Evolutionary conservation across 1,140 invertebrate genomes (phyloP).

Genomic region (Pseudachorutes palmiensis): DNA sequence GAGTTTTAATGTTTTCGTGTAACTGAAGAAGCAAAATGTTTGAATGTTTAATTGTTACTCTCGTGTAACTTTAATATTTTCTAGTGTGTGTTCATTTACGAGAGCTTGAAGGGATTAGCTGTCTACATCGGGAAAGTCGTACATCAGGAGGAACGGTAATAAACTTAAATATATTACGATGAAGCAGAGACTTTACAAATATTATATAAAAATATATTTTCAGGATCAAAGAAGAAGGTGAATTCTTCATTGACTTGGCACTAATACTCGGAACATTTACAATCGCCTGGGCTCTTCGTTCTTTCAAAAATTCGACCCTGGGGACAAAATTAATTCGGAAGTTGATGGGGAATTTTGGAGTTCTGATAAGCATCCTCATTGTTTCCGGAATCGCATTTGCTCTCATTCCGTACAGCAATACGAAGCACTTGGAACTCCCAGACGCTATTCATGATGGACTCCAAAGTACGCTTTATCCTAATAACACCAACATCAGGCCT

Average conservation of each 20-base stretch:
- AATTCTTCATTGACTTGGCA: background rate
- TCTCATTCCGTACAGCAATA: background rate
- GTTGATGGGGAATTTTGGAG: constrained; percentile 92
- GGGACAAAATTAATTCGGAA: constrained; percentile 59
- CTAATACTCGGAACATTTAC: background rate
- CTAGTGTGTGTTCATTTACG: background rate
- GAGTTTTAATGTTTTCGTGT: constrained; percentile 57
- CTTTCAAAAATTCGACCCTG: background rate
- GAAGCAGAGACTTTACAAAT: no score
- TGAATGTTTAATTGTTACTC: constrained; percentile 24
- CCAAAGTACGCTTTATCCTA: background rate
- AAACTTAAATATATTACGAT: no score
- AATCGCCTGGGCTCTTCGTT: background rate
- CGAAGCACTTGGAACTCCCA: background rate
- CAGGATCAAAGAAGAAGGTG: background rate
- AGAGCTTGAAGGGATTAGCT: background rate
- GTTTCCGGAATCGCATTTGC: background rate
- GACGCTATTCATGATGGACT: background rate
- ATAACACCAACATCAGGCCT: background rate
- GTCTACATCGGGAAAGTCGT: background rate
- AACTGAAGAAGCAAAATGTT: background rate
- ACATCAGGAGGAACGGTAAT: background rate
- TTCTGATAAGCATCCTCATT: constrained; percentile 79
- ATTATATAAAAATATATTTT: no score
- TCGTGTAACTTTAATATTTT: constrained; percentile 33